phyloP scores from a whole-genome alignment of 2,888 invertebrate species.

The Pimpla rufipes region DNA sequence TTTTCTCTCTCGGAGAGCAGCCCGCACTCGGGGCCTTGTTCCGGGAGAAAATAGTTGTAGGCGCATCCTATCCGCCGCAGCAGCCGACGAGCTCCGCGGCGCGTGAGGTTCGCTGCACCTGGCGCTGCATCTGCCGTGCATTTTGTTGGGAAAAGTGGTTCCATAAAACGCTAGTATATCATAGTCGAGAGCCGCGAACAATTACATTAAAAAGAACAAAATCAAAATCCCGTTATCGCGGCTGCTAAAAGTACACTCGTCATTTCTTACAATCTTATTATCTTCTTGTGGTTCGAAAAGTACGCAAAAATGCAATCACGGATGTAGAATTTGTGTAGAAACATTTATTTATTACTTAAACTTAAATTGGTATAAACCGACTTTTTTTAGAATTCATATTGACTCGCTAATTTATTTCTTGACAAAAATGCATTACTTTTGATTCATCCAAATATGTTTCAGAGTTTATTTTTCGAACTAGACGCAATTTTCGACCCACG shows the following conservation, averaged over 20 bases:
- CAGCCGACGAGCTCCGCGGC: slow-evolving; percentile 51
- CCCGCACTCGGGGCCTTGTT: slow-evolving; percentile 66
- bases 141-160: slow-evolving; percentile 55
- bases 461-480: too few relatives aligned
- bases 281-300: background rate
- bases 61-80: slow-evolving; percentile 67
- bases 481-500: background rate
- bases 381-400: too few relatives aligned
- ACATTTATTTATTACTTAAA: too few relatives aligned
- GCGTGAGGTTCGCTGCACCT: slow-evolving; percentile 64
- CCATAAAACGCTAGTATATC: slow-evolving; percentile 46
- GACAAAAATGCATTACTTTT: too few relatives aligned
- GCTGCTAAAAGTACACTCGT: background rate
- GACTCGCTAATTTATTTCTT: too few relatives aligned
- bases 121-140: slow-evolving; percentile 42
- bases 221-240: slow-evolving; percentile 4
- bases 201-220: background rate
- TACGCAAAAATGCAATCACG: too few relatives aligned
- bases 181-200: background rate
- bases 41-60: slow-evolving; percentile 72
- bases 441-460: too few relatives aligned
- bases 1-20: slow-evolving; percentile 41
- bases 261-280: background rate
- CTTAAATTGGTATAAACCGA: too few relatives aligned
- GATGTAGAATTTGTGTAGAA: too few relatives aligned